A percentile compares a stretch with the other conserved stretches of the same genome.
These are phyloP conservation scores for Dimorphilus gyrociliatus DNA, from an alignment of 2,888 invertebrate species.

Conservation along the genomic window DNA sequence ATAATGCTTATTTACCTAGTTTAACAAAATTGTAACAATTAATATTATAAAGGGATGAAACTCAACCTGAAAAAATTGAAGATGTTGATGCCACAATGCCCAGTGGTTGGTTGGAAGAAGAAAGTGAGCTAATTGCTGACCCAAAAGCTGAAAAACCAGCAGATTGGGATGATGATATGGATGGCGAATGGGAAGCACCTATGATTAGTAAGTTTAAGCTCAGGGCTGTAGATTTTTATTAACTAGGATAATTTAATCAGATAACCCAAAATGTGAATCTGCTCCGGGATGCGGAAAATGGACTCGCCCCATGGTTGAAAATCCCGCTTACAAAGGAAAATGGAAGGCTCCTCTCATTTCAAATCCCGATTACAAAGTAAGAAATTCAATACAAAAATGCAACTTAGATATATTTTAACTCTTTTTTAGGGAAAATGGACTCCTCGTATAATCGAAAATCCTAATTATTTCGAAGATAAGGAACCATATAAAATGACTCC, in stretches of 20 bases:
- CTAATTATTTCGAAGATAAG: slow-evolving; percentile 75
- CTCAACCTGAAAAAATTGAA: slow-evolving; percentile 69
- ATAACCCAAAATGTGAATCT: slow-evolving; percentile 65
- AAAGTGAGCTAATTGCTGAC: slow-evolving; percentile 65
- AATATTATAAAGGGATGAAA: slow-evolving; percentile 54
- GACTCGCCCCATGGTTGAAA: slow-evolving; percentile 63
- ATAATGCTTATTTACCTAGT: slow-evolving; percentile 3
- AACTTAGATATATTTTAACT: slow-evolving; percentile 4
- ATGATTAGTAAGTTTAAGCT: slow-evolving; percentile 44
- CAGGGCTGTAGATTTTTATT: neutral
- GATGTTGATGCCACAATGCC: slow-evolving; percentile 71
- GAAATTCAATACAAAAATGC: neutral
- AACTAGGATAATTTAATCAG: slow-evolving; percentile 25
- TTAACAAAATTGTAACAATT: slow-evolving; percentile 4
- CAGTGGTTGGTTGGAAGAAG: slow-evolving; percentile 79
- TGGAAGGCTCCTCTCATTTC: slow-evolving; percentile 57
- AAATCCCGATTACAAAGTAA: slow-evolving; percentile 43
- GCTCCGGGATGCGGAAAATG: slow-evolving; percentile 81
- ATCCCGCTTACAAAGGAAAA: slow-evolving; percentile 86
- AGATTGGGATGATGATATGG: slow-evolving; percentile 95
- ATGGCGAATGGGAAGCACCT: slow-evolving; percentile 95
- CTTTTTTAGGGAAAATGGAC: slow-evolving; percentile 41
- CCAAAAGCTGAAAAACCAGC: slow-evolving; percentile 66
- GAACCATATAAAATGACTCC: slow-evolving; percentile 60
- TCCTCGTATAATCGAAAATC: slow-evolving; percentile 65